These are phyloP conservation scores for Onthophagus sagittarius DNA, from an alignment of 2,888 invertebrate genomes.

Conservation along the genomic window DNA sequence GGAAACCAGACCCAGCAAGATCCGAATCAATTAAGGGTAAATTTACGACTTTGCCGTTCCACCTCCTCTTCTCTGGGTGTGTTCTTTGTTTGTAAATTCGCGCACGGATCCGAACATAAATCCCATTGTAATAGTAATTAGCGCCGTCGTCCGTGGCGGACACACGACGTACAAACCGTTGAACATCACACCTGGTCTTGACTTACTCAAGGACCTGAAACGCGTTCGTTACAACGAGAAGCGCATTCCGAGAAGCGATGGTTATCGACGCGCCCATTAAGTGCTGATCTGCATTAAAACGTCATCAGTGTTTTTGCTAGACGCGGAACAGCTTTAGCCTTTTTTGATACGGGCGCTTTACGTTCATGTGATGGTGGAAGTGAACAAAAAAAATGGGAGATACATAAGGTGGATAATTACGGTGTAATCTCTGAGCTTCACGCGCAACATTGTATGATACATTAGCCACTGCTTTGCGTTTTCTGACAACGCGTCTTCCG, in stretches of 20 bases:
- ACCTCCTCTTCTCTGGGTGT: neutral
- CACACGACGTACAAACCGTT: neutral
- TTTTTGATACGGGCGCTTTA: neutral
- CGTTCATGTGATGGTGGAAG: too few relatives aligned
- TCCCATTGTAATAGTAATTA: constrained; percentile 12
- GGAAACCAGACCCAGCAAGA: neutral
- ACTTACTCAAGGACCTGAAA: constrained; percentile 15
- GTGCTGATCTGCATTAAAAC: neutral
- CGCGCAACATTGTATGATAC: neutral
- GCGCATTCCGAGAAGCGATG: neutral
- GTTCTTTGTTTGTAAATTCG: constrained; percentile 12
- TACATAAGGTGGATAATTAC: neutral
- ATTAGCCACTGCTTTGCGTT: neutral
- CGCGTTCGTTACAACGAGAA: neutral
- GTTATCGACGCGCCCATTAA: neutral
- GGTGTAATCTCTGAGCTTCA: neutral
- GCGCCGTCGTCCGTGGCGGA: constrained; percentile 4
- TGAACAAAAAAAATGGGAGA: neutral
- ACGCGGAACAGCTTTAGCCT: neutral
- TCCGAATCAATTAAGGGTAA: constrained; percentile 9
- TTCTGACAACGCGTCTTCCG: neutral
- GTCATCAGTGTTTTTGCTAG: neutral
- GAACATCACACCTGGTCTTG: constrained; percentile 8
- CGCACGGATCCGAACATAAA: constrained; percentile 2
- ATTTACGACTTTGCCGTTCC: constrained; percentile 4